These are phyloP conservation scores for Brevimyrus niger DNA, from an alignment of 2,113 vertebrate species.

Conservation along the genomic window DNA sequence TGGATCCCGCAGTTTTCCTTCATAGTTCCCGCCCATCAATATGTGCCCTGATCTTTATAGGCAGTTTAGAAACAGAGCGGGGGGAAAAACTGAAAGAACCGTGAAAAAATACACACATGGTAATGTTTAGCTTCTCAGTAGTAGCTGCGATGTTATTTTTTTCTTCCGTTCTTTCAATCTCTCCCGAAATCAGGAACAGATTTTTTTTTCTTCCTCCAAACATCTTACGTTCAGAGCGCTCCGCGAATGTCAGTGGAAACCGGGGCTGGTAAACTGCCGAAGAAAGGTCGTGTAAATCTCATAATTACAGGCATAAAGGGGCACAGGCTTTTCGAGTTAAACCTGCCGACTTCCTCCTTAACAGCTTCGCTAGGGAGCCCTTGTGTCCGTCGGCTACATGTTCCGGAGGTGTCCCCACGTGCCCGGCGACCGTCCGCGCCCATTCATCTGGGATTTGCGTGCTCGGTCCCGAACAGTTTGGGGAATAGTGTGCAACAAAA, in stretches of 20 bases:
- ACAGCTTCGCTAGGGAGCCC: slow-evolving; percentile 15
- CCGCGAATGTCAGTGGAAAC: slow-evolving; percentile 32
- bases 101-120: slow-evolving; percentile 58
- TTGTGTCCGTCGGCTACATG: neutral
- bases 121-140: slow-evolving; percentile 56
- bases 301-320: slow-evolving; percentile 38
- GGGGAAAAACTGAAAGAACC: slow-evolving; percentile 31
- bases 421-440: neutral
- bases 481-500: neutral
- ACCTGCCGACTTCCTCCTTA: slow-evolving; percentile 30
- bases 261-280: slow-evolving; percentile 25
- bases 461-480: neutral
- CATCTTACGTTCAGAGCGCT: slow-evolving; percentile 26
- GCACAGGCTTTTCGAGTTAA: slow-evolving; percentile 28
- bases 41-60: slow-evolving; percentile 50
- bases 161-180: slow-evolving; percentile 33
- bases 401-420: neutral
- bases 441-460: slow-evolving; percentile 13
- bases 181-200: neutral
- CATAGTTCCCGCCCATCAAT: slow-evolving; percentile 46
- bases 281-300: slow-evolving; percentile 29
- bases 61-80: slow-evolving; percentile 52
- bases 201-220: slow-evolving; percentile 20
- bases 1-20: slow-evolving; percentile 44
- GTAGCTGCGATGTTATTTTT: slow-evolving; percentile 49